Evolutionary conservation across 2,113 vertebrate species (phyloP).

Genomic region (Eulemur macaco): DNA sequence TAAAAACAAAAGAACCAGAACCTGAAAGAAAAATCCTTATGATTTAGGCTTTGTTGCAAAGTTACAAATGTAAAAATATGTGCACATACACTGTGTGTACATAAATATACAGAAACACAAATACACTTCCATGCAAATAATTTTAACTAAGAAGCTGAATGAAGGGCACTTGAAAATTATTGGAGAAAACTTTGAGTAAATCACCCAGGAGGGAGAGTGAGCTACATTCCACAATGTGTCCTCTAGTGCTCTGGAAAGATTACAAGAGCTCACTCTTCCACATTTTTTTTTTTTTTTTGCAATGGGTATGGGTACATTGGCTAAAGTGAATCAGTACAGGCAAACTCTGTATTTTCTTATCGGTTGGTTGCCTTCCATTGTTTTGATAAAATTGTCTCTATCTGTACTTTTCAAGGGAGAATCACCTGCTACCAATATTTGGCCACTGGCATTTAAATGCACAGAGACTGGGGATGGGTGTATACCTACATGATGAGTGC

Average conservation of each 20-base stretch:
- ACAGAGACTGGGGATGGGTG: neutral
- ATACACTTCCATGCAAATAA: neutral
- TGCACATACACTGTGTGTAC: neutral
- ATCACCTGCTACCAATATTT: neutral
- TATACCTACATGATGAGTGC: no score
- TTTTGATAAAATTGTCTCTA: conserved; percentile 4
- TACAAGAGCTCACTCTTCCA: neutral
- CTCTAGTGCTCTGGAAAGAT: neutral
- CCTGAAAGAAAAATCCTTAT: neutral
- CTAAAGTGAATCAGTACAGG: neutral
- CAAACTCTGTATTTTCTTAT: neutral
- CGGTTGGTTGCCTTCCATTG: neutral
- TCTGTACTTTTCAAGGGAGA: neutral
- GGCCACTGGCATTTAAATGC: neutral
- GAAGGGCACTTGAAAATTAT: neutral
- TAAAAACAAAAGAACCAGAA: neutral
- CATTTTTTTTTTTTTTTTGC: neutral
- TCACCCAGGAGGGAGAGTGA: neutral
- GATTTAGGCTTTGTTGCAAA: neutral
- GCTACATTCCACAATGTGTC: neutral
- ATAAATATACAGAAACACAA: neutral
- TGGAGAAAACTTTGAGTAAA: neutral
- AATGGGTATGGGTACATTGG: neutral
- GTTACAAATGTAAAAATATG: neutral
- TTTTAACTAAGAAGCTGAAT: neutral